Evolutionary conservation across 2,797 vertebrate species (phyloP).

Genomic region (Melanogrammus aeglefinus): DNA sequence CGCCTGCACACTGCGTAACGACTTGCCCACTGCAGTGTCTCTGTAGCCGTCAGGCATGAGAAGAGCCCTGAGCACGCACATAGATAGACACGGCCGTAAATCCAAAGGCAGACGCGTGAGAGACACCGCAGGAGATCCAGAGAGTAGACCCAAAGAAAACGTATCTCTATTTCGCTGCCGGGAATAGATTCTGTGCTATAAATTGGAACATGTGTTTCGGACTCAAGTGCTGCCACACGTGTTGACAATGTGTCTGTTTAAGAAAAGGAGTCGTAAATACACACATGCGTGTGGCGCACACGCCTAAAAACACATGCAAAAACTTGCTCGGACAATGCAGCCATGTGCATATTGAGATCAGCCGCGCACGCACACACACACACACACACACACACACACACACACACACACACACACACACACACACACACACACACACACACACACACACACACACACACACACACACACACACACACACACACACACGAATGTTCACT

Average conservation of each 20-base stretch:
- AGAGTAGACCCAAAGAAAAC: slow-evolving; percentile 61
- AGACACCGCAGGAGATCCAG: slow-evolving; percentile 54
- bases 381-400: not conserved
- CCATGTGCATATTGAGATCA: not conserved
- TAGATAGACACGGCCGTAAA: slow-evolving; percentile 55
- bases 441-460: slow-evolving; percentile 38
- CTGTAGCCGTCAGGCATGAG: not conserved
- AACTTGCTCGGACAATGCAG: slow-evolving; percentile 12
- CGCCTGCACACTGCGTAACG: not conserved
- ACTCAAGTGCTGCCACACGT: slow-evolving; percentile 33
- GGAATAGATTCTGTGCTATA: slow-evolving; percentile 54
- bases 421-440: slow-evolving; percentile 23
- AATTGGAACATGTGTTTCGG: slow-evolving; percentile 48
- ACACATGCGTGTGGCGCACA: slow-evolving; percentile 14
- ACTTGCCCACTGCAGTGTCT: not conserved
- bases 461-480: slow-evolving; percentile 31
- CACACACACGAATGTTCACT: slow-evolving; percentile 7
- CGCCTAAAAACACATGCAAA: not conserved
- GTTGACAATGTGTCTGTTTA: slow-evolving; percentile 18
- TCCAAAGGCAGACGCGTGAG: slow-evolving; percentile 53
- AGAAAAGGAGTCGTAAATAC: slow-evolving; percentile 17
- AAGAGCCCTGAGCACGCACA: slow-evolving; percentile 45
- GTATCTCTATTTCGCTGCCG: slow-evolving; percentile 45
- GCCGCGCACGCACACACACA: not conserved
- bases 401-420: slow-evolving; percentile 20